Conservation (phyloP, 2,113 vertebrate species). For the Gallinago paraguaiae region DNA sequence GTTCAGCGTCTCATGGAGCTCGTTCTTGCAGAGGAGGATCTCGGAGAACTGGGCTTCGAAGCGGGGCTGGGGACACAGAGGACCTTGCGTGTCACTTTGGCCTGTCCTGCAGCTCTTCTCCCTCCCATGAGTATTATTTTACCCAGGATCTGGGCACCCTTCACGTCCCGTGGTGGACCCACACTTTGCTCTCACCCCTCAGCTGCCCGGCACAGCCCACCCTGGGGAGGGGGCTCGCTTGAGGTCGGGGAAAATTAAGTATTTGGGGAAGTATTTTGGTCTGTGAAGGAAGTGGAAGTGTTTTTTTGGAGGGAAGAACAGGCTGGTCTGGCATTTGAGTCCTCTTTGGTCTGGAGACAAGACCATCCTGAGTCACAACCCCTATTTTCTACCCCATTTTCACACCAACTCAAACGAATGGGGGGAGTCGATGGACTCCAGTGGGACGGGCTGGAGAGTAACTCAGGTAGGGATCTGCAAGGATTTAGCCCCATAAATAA, state of each 20-base stretch:
- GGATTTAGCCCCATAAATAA: not conserved
- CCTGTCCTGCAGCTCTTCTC: not conserved
- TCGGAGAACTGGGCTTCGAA: conserved; percentile 84
- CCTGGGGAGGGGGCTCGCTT: rapidly evolving
- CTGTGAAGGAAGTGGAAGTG: not conserved
- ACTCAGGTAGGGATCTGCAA: not conserved
- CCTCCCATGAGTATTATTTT: rapidly evolving
- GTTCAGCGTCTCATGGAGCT: conserved; percentile 76
- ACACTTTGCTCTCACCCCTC: not conserved
- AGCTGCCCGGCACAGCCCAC: not conserved
- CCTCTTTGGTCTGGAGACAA: not conserved
- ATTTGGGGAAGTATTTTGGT: not conserved
- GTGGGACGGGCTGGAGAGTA: not conserved
- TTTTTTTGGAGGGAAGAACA: not conserved
- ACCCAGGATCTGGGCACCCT: not conserved
- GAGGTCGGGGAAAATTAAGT: no score
- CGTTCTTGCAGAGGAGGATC: conserved; percentile 73
- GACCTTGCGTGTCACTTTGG: not conserved
- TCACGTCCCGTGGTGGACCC: rapidly evolving
- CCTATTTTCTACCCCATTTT: not conserved
- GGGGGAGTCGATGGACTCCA: not conserved
- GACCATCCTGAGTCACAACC: not conserved
- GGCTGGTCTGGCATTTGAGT: not conserved
- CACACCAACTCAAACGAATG: no score
- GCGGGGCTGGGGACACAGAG: conserved; percentile 66